Conservation (phyloP, 2,113 vertebrate genomes). For the Australoheros scitulus region DNA sequence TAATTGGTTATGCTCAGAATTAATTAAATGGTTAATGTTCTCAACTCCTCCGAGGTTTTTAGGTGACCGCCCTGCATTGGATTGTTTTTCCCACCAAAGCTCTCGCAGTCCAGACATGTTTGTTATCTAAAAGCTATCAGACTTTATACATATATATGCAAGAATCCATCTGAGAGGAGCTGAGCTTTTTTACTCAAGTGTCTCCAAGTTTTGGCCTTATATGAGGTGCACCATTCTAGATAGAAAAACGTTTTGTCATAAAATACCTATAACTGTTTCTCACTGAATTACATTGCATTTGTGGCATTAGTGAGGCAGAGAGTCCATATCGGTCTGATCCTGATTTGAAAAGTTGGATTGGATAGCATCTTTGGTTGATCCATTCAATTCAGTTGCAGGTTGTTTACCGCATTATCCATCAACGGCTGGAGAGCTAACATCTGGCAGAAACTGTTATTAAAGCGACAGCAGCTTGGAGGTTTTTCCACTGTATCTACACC, state of each 20-base stretch:
- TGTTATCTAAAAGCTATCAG: conserved; percentile 1
- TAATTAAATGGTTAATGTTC: background rate
- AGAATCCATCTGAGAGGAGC: background rate
- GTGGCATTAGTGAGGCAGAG: background rate
- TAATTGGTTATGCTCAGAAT: background rate
- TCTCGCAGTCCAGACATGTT: background rate
- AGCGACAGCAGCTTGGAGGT: too few relatives aligned
- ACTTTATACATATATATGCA: background rate
- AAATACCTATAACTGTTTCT: too few relatives aligned
- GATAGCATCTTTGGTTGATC: too few relatives aligned
- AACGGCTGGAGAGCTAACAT: too few relatives aligned
- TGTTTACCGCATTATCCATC: background rate
- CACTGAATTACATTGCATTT: background rate
- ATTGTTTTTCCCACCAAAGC: background rate
- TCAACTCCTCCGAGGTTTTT: background rate
- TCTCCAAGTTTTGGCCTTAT: background rate
- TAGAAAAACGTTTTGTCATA: too few relatives aligned
- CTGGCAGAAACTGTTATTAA: too few relatives aligned
- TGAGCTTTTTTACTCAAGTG: background rate
- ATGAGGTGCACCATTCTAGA: background rate
- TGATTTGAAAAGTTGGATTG: background rate
- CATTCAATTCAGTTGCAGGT: background rate
- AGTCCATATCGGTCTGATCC: background rate
- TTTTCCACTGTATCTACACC: too few relatives aligned
- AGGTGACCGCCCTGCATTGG: background rate